Percentiles rank a stretch among this genome's conserved stretches.
Conservation (phyloP, 2,113 vertebrate genomes). For the Illadopsis cleaveri region DNA sequence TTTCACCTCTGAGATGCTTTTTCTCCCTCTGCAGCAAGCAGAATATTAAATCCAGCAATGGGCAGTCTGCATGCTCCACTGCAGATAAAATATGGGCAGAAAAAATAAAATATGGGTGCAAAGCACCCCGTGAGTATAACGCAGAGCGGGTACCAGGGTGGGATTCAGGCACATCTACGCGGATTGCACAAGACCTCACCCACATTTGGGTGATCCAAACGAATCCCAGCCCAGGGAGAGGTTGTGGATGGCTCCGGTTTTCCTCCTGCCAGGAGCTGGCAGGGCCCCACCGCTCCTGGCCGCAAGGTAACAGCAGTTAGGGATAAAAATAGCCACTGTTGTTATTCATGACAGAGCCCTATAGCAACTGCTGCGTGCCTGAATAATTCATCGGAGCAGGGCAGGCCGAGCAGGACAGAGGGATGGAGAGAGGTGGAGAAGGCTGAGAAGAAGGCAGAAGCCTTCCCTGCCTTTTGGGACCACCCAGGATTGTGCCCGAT, state of each 20-base stretch:
- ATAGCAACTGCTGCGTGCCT: background rate
- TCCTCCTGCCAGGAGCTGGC: background rate
- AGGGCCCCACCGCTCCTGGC: background rate
- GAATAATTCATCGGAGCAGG: conserved; percentile 29
- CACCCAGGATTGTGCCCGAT: background rate
- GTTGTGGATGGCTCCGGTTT: accelerated
- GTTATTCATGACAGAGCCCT: background rate
- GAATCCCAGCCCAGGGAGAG: background rate
- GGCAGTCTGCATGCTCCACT: background rate
- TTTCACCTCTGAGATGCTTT: background rate
- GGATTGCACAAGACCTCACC: background rate
- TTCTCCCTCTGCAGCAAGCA: background rate
- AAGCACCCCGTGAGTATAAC: accelerated
- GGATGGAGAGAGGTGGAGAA: background rate
- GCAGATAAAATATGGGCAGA: background rate
- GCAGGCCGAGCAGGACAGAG: background rate
- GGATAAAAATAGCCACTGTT: conserved; percentile 47
- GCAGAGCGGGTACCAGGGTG: background rate
- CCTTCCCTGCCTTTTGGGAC: background rate
- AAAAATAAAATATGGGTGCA: background rate
- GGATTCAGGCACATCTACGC: accelerated
- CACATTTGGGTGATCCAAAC: background rate
- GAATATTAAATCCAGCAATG: background rate
- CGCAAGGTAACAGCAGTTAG: background rate
- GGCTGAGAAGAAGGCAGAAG: accelerated